phyloP scores from a whole-genome alignment of 2,113 vertebrate species.

The Candoia aspera region DNA sequence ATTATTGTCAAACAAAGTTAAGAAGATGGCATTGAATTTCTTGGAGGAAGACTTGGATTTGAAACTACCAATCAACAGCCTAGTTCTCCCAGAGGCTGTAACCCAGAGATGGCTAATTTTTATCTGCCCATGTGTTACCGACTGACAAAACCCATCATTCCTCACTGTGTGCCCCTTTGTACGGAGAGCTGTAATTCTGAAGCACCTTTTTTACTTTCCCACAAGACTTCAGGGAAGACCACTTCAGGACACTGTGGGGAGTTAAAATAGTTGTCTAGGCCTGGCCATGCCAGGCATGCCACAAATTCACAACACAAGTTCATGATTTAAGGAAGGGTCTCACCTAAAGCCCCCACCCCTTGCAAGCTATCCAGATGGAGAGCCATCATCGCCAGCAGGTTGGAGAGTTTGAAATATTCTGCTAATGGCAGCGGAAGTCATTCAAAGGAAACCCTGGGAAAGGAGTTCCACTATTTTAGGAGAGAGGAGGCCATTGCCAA shows the following conservation, averaged over 20 bases:
- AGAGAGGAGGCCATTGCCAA: slow-evolving; percentile 34
- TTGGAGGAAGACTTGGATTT: not conserved
- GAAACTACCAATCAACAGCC: not conserved
- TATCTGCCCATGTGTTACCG: too few species aligned
- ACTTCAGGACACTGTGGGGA: too few species aligned
- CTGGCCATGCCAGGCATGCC: too few species aligned
- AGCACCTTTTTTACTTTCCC: too few species aligned
- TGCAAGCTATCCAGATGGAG: not conserved
- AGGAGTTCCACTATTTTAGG: slow-evolving; percentile 58
- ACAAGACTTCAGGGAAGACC: too few species aligned
- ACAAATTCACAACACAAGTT: not conserved
- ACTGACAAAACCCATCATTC: too few species aligned
- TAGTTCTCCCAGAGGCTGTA: too few species aligned
- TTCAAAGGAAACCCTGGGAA: not conserved
- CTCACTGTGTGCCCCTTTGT: too few species aligned
- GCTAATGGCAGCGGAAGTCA: not conserved
- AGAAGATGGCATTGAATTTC: not conserved
- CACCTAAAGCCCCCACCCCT: not conserved
- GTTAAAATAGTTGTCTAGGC: too few species aligned
- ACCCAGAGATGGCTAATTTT: too few species aligned
- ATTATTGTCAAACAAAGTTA: not conserved
- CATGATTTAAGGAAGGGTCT: not conserved
- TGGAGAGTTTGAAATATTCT: slow-evolving; percentile 10
- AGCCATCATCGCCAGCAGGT: too few species aligned
- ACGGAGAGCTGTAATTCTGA: too few species aligned